A percentile compares a stretch with the other conserved stretches of the same genome.
Conservation (phyloP, 2,113 vertebrate species). For the Perca flavescens region DNA sequence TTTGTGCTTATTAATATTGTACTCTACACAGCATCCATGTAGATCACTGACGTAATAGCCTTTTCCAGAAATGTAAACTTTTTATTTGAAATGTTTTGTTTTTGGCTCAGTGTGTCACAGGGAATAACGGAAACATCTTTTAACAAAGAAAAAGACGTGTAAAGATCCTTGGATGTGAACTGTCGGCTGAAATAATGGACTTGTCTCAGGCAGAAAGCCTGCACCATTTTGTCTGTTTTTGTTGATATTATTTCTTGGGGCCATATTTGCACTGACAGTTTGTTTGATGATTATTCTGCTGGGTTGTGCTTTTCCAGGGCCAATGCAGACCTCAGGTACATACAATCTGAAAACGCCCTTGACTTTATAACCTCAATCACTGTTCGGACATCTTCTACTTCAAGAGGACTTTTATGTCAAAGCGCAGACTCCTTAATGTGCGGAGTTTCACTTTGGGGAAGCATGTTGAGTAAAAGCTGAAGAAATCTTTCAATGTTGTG, state of each 20-base stretch:
- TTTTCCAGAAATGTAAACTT: constrained; percentile 13
- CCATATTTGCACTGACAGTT: constrained; percentile 78
- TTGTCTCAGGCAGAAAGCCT: constrained; percentile 18
- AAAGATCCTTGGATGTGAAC: constrained; percentile 25
- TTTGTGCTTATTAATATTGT: constrained; percentile 33
- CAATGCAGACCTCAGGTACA: constrained; percentile 78
- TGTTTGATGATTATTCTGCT: constrained; percentile 64
- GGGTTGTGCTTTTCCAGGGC: constrained; percentile 70
- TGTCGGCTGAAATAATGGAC: constrained; percentile 50
- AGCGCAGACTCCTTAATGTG: constrained; percentile 12
- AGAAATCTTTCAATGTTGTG: constrained; percentile 40
- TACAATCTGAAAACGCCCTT: constrained; percentile 71
- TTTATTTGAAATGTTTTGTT: constrained; percentile 13
- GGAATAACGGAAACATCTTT: constrained; percentile 19
- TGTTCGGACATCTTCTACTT: constrained; percentile 28
- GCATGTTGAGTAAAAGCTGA: constrained; percentile 40
- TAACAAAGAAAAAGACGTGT: not conserved
- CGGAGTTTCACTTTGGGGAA: constrained; percentile 29
- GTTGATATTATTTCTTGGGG: constrained; percentile 65
- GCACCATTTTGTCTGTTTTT: constrained; percentile 38
- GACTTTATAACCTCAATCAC: constrained; percentile 67
- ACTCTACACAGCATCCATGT: constrained; percentile 21
- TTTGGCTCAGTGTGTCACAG: constrained; percentile 23
- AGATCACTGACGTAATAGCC: constrained; percentile 35
- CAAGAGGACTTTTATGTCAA: constrained; percentile 29